These are phyloP conservation scores for Nebria ingens DNA, from an alignment of 1,140 invertebrate genomes.

Conservation along the genomic window DNA sequence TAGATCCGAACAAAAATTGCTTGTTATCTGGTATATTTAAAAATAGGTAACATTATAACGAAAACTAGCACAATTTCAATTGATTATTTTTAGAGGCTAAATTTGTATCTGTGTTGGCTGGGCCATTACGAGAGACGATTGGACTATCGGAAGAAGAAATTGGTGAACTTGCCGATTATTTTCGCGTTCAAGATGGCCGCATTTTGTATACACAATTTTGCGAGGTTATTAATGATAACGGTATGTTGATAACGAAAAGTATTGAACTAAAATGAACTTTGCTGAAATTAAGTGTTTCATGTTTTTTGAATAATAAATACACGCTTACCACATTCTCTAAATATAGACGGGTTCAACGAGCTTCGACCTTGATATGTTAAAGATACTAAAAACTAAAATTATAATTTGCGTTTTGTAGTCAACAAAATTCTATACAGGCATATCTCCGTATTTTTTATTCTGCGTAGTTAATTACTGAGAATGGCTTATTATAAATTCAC, in stretches of 20 bases:
- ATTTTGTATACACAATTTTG: constrained; percentile 61
- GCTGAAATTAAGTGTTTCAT: too few relatives aligned
- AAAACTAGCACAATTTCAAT: constrained; percentile 19
- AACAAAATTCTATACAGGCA: too few relatives aligned
- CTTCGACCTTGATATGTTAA: background rate
- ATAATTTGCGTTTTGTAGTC: too few relatives aligned
- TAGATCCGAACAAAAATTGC: constrained; percentile 51
- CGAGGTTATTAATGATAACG: constrained; percentile 49
- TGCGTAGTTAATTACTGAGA: too few relatives aligned
- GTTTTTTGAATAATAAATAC: too few relatives aligned
- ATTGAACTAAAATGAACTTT: too few relatives aligned
- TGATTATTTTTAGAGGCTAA: constrained; percentile 46
- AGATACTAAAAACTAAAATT: background rate
- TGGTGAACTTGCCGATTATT: constrained; percentile 57
- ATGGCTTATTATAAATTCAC: too few relatives aligned
- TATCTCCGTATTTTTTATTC: too few relatives aligned
- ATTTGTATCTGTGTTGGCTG: constrained; percentile 54
- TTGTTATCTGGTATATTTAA: constrained; percentile 49
- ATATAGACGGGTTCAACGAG: background rate
- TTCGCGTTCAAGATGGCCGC: constrained; percentile 58
- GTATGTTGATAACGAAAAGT: too few relatives aligned
- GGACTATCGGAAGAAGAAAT: constrained; percentile 58
- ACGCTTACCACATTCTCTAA: background rate
- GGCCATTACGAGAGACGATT: constrained; percentile 46
- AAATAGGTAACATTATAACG: too few relatives aligned